phyloP scores from a whole-genome alignment of 2,888 invertebrate genomes.

The Aquatica leii region DNA sequence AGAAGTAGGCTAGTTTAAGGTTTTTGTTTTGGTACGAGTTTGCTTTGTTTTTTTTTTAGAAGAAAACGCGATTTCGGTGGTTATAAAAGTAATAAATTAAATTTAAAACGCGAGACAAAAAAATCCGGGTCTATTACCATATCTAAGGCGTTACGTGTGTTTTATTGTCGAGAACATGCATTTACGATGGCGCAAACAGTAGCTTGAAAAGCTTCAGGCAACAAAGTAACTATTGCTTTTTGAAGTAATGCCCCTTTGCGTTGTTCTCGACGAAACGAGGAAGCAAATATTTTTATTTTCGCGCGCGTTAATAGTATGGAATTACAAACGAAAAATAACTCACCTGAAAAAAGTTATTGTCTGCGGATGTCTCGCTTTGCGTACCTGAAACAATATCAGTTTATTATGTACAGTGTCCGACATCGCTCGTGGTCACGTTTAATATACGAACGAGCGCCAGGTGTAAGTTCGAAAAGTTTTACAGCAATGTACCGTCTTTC shows the following conservation, averaged over 20 bases:
- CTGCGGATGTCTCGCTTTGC: neutral
- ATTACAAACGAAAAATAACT: conserved; percentile 2
- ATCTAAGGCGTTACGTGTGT: no score
- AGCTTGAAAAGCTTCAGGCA: conserved; percentile 14
- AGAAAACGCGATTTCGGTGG: no score
- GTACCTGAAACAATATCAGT: conserved; percentile 12
- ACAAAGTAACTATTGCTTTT: conserved; percentile 20
- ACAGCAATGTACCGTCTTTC: conserved; percentile 8
- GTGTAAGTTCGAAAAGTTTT: conserved; percentile 24
- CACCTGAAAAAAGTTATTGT: neutral
- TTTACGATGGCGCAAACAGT: conserved; percentile 15
- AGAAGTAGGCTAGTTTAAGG: no score
- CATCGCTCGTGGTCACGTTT: conserved; percentile 21
- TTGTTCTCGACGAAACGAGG: conserved; percentile 7
- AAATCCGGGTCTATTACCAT: no score
- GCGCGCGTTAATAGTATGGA: neutral
- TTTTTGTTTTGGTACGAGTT: no score
- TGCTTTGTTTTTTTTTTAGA: no score
- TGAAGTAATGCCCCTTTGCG: conserved; percentile 14
- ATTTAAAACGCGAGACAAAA: no score
- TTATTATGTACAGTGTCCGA: conserved; percentile 25
- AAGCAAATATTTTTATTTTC: conserved; percentile 19
- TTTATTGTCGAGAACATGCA: no score
- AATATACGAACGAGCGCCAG: conserved; percentile 24
- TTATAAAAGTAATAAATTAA: no score